phyloP scores from a whole-genome alignment of 2,113 vertebrate species.

The Tympanuchus pallidicinctus region DNA sequence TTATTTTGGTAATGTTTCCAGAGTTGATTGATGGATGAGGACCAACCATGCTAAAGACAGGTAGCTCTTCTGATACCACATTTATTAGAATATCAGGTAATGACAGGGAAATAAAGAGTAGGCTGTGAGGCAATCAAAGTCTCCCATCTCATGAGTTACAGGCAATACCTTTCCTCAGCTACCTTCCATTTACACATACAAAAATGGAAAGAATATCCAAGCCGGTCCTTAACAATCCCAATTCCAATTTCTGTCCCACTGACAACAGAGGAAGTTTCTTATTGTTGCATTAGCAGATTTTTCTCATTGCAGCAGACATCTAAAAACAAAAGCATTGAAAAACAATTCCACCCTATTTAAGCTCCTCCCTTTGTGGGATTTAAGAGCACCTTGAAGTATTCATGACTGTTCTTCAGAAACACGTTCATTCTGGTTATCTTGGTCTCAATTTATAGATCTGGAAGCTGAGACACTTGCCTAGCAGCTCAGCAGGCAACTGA shows the following conservation, averaged over 20 bases:
- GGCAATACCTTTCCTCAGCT: background rate
- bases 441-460: background rate
- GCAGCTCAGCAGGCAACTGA: fast-evolving
- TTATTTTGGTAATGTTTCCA: background rate
- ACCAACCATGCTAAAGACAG: background rate
- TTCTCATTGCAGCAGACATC: background rate
- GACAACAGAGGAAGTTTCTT: background rate
- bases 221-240: background rate
- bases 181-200: background rate
- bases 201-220: background rate
- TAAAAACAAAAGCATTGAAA: background rate
- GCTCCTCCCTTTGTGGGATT: background rate
- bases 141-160: background rate
- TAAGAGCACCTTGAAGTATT: background rate
- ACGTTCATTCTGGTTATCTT: background rate
- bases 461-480: background rate
- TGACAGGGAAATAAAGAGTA: background rate
- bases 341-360: background rate
- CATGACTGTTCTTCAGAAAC: background rate
- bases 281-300: background rate
- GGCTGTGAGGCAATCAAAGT: background rate
- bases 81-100: background rate
- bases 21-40: background rate
- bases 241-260: background rate
- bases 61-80: background rate